Percentiles rank a stretch among this genome's conserved stretches.
Conservation (phyloP, 1,140 invertebrate genomes). For the Mya arenaria region DNA sequence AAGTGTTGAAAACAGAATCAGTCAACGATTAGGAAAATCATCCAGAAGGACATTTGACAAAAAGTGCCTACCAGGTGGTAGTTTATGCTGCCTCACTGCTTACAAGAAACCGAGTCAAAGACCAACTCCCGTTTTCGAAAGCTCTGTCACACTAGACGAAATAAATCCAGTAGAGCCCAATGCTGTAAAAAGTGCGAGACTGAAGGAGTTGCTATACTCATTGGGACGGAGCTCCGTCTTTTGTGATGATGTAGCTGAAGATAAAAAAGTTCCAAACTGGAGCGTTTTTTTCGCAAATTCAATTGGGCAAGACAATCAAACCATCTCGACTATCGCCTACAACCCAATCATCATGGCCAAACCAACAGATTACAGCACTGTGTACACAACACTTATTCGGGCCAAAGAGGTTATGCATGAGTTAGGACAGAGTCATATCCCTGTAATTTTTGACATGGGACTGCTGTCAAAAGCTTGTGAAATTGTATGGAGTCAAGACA, state of each 20-base stretch:
- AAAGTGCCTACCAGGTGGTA: neutral
- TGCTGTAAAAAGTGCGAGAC: neutral
- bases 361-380: conserved; percentile 10
- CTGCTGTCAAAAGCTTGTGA: conserved; percentile 9
- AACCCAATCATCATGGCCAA: conserved; percentile 33
- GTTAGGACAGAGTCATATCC: neutral
- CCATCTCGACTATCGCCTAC: neutral
- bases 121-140: neutral
- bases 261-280: neutral
- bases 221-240: conserved; percentile 11
- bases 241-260: neutral
- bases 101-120: neutral
- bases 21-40: neutral
- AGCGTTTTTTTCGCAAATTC: neutral
- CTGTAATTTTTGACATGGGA: conserved; percentile 31
- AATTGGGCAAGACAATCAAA: no score
- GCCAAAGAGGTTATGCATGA: conserved; percentile 16
- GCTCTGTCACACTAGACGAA: neutral
- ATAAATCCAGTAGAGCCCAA: neutral
- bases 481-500: conserved; percentile 4
- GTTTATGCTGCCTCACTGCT: neutral
- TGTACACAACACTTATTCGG: conserved; percentile 13
- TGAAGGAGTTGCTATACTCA: neutral
- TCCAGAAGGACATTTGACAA: neutral
- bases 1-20: neutral